These are phyloP conservation scores for Thymallus thymallus DNA, from an alignment of 2,113 vertebrate genomes.

Conservation along the genomic window DNA sequence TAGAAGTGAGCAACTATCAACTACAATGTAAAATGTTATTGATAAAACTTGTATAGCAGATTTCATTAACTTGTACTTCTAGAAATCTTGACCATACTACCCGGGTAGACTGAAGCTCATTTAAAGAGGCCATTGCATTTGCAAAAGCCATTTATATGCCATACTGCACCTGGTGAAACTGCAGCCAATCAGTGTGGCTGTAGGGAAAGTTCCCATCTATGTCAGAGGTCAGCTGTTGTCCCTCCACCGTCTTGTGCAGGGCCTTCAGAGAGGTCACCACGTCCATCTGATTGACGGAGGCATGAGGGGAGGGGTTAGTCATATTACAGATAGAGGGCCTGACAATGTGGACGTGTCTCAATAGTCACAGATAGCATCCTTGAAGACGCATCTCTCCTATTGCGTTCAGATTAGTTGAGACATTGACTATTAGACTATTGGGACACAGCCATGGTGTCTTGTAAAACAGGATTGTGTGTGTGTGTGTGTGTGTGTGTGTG, in stretches of 20 bases:
- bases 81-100: too few species aligned
- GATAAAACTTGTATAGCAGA: too few species aligned
- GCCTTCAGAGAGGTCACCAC: slow-evolving; percentile 81
- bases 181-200: slow-evolving; percentile 87
- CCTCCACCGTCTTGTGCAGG: slow-evolving; percentile 82
- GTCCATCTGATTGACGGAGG: slow-evolving; percentile 78
- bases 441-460: not conserved
- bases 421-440: not conserved
- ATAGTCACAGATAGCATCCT: not conserved
- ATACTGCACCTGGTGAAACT: slow-evolving; percentile 84
- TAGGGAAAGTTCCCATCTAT: slow-evolving; percentile 85
- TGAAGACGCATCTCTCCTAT: too few species aligned
- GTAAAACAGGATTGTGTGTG: not conserved
- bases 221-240: slow-evolving; percentile 80
- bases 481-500: not conserved
- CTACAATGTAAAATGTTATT: too few species aligned
- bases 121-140: not conserved
- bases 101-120: too few species aligned
- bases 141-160: not conserved
- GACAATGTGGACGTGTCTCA: not conserved
- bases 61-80: not conserved
- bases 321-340: accelerated
- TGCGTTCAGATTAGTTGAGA: not conserved
- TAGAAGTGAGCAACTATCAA: too few species aligned
- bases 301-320: not conserved